Percentiles rank a stretch among this genome's conserved stretches.
These are phyloP conservation scores for Chesias legatella DNA, from an alignment of 2,888 invertebrate species.

Conservation along the genomic window DNA sequence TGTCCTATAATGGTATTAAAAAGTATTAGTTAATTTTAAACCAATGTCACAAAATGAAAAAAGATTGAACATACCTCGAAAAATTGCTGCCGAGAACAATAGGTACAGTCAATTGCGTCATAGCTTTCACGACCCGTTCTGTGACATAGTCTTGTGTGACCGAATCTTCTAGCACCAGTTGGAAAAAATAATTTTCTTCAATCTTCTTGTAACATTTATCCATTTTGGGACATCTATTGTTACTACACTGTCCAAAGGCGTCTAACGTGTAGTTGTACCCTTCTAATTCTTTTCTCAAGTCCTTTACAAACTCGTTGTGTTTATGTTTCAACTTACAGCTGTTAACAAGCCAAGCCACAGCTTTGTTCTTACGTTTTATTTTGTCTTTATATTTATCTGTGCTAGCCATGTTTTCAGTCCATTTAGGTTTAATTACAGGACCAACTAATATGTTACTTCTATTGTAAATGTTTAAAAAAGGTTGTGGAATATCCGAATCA, in stretches of 20 bases:
- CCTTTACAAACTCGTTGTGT: slow-evolving; percentile 47
- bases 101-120: slow-evolving; percentile 53
- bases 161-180: slow-evolving; percentile 58
- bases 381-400: slow-evolving; percentile 29
- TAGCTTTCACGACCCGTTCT: slow-evolving; percentile 48
- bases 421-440: slow-evolving; percentile 44
- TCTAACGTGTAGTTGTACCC: slow-evolving; percentile 57
- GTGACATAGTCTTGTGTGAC: slow-evolving; percentile 55
- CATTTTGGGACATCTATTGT: slow-evolving; percentile 45
- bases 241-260: slow-evolving; percentile 53
- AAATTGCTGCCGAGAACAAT: slow-evolving; percentile 57
- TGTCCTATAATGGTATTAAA: too few species aligned
- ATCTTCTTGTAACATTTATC: slow-evolving; percentile 51
- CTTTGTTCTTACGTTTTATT: slow-evolving; percentile 46
- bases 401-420: slow-evolving; percentile 47
- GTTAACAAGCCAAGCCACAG: slow-evolving; percentile 55
- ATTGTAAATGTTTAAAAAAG: slow-evolving; percentile 52
- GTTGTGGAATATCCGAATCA: slow-evolving; percentile 58
- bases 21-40: too few species aligned
- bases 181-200: slow-evolving; percentile 57
- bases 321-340: slow-evolving; percentile 51
- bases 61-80: slow-evolving; percentile 44
- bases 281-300: slow-evolving; percentile 47
- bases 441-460: slow-evolving; percentile 44
- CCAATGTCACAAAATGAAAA: too few species aligned